A percentile compares a stretch with the other conserved stretches of the same genome.
phyloP scores from a whole-genome alignment of 1,140 invertebrate genomes.

The Homalodisca vitripennis region DNA sequence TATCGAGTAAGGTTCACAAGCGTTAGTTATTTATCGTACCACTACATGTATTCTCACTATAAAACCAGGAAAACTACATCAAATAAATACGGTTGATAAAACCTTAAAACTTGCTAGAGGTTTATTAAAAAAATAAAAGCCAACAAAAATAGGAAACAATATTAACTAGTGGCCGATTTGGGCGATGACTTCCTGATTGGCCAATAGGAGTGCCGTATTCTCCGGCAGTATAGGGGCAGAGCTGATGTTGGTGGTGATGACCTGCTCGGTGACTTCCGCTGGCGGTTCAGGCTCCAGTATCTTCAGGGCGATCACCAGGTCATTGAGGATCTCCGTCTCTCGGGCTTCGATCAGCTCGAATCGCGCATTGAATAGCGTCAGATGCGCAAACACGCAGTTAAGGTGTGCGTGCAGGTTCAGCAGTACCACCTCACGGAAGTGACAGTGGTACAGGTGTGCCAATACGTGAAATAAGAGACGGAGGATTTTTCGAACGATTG shows the following conservation, averaged over 20 bases:
- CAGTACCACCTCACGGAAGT: slow-evolving; percentile 92
- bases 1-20: too few relatives aligned
- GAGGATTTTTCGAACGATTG: slow-evolving; percentile 93
- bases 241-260: slow-evolving; percentile 12
- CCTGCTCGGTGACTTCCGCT: background rate
- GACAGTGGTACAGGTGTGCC: slow-evolving; percentile 96
- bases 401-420: slow-evolving; percentile 91
- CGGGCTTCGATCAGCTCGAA: slow-evolving; percentile 54
- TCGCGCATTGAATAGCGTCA: slow-evolving; percentile 81
- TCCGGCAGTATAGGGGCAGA: slow-evolving; percentile 22
- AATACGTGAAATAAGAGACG: slow-evolving; percentile 95
- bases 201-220: slow-evolving; percentile 27
- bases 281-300: slow-evolving; percentile 38
- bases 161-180: slow-evolving; percentile 29
- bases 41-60: too few relatives aligned
- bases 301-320: slow-evolving; percentile 71
- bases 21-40: too few relatives aligned
- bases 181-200: slow-evolving; percentile 31
- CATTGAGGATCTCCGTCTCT: slow-evolving; percentile 92
- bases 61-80: too few relatives aligned
- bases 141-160: background rate
- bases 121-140: background rate
- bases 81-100: slow-evolving; percentile 13
- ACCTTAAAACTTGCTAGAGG: slow-evolving; percentile 11
- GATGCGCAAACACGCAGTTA: slow-evolving; percentile 95